phyloP scores from a whole-genome alignment of 2,888 invertebrate genomes.

The Eurois occulta region DNA sequence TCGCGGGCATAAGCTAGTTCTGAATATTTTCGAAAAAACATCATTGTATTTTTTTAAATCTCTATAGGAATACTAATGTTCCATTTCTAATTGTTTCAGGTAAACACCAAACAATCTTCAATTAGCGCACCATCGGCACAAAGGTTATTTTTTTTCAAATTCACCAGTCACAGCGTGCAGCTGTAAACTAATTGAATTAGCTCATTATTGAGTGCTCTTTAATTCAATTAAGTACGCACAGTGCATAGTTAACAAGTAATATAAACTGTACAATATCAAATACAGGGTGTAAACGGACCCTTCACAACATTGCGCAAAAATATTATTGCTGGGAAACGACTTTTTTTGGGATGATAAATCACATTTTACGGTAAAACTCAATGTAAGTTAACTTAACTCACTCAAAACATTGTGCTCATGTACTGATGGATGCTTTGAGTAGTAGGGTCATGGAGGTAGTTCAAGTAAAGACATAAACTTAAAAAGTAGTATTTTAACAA shows the following conservation, averaged over 20 bases:
- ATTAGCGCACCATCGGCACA: constrained; percentile 27
- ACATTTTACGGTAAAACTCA: too few relatives aligned
- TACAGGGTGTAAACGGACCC: too few relatives aligned
- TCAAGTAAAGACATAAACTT: too few relatives aligned
- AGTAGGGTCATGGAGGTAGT: too few relatives aligned
- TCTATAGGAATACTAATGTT: constrained; percentile 34
- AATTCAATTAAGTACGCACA: constrained; percentile 71
- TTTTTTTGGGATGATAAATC: too few relatives aligned
- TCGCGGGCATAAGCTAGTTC: too few relatives aligned
- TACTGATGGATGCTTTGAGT: too few relatives aligned
- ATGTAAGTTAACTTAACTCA: too few relatives aligned
- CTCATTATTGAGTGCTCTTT: constrained; percentile 70
- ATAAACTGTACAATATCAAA: constrained; percentile 28
- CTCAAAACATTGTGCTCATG: too few relatives aligned
- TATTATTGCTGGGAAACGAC: too few relatives aligned
- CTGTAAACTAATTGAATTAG: constrained; percentile 74
- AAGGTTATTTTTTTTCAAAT: constrained; percentile 51
- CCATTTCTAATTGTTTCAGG: constrained; percentile 66
- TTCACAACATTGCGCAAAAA: too few relatives aligned
- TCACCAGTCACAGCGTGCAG: constrained; percentile 33
- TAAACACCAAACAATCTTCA: constrained; percentile 51
- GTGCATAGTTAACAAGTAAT: constrained; percentile 24
- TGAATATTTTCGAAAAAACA: background rate
- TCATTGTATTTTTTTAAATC: background rate
- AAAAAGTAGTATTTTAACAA: too few relatives aligned